Conservation (phyloP, 2,888 invertebrate species). For the Troglohyphantes excavatus region DNA sequence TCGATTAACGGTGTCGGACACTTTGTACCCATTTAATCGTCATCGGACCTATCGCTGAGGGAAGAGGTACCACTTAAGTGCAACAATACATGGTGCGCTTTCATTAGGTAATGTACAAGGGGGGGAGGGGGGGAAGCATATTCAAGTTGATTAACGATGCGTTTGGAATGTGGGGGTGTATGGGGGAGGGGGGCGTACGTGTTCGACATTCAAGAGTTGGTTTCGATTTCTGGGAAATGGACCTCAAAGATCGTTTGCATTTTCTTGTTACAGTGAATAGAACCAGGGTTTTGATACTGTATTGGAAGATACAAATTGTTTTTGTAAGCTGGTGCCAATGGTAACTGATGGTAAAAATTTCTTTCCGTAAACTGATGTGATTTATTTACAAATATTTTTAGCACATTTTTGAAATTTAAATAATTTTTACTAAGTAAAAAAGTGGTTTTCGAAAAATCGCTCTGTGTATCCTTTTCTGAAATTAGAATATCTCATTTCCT, state of each 20-base stretch:
- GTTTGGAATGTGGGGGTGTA: constrained; percentile 12
- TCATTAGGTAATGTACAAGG: constrained; percentile 70
- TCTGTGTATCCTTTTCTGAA: too few species aligned
- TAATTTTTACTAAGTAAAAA: too few species aligned
- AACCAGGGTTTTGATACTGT: too few species aligned
- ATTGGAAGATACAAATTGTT: too few species aligned
- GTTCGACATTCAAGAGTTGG: constrained; percentile 69
- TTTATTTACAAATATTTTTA: too few species aligned
- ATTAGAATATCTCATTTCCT: too few species aligned
- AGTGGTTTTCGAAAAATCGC: too few species aligned
- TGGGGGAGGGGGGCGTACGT: constrained; percentile 43
- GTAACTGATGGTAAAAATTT: too few species aligned
- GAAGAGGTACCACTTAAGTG: constrained; percentile 55
- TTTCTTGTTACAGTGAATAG: background rate
- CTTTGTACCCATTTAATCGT: constrained; percentile 59
- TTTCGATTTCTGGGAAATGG: constrained; percentile 57
- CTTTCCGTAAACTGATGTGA: too few species aligned
- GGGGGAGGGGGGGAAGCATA: constrained; percentile 40
- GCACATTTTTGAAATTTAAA: too few species aligned
- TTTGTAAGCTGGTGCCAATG: too few species aligned
- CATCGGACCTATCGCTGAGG: constrained; percentile 39
- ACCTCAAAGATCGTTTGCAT: constrained; percentile 42
- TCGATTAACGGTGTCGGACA: constrained; percentile 3
- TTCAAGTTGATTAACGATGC: constrained; percentile 76
- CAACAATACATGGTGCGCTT: constrained; percentile 61